Conservation (phyloP, 2,888 invertebrate species). For the Eledona agricola region DNA sequence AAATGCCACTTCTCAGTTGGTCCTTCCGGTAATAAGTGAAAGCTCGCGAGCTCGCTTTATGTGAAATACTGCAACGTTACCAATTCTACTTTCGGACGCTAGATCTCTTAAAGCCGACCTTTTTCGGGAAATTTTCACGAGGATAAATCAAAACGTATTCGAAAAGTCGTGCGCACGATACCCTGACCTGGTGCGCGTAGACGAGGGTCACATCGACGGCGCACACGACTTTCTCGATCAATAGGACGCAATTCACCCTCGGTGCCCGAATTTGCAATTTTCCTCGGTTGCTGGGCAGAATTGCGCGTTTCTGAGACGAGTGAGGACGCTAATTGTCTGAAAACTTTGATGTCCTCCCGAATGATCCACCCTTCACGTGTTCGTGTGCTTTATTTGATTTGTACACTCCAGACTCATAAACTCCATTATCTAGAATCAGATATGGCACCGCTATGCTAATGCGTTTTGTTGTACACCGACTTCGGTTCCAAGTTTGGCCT, state of each 20-base stretch:
- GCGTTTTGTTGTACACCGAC: not conserved
- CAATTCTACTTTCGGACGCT: too few species aligned
- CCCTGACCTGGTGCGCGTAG: conserved; percentile 50
- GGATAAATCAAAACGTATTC: conserved; percentile 21
- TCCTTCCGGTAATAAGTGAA: too few species aligned
- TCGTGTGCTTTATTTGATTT: not conserved
- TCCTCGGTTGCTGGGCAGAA: conserved; percentile 35
- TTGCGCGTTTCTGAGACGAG: conserved; percentile 13
- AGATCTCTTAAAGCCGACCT: too few species aligned
- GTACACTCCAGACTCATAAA: conserved; percentile 1
- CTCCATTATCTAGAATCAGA: conserved; percentile 4
- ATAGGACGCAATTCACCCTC: conserved; percentile 49
- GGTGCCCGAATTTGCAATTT: conserved; percentile 53
- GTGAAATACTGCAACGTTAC: too few species aligned
- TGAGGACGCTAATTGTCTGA: conserved; percentile 15
- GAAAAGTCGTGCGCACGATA: conserved; percentile 38
- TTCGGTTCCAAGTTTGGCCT: not conserved
- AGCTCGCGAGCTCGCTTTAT: too few species aligned
- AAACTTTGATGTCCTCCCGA: conserved; percentile 1
- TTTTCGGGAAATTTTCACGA: too few species aligned
- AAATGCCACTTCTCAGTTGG: too few species aligned
- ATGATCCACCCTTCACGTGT: not conserved
- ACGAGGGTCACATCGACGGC: conserved; percentile 45
- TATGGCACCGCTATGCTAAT: conserved; percentile 3
- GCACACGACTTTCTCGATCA: conserved; percentile 45